phyloP scores from a whole-genome alignment of 2,113 vertebrate species.

The Zosterops pallidus region DNA sequence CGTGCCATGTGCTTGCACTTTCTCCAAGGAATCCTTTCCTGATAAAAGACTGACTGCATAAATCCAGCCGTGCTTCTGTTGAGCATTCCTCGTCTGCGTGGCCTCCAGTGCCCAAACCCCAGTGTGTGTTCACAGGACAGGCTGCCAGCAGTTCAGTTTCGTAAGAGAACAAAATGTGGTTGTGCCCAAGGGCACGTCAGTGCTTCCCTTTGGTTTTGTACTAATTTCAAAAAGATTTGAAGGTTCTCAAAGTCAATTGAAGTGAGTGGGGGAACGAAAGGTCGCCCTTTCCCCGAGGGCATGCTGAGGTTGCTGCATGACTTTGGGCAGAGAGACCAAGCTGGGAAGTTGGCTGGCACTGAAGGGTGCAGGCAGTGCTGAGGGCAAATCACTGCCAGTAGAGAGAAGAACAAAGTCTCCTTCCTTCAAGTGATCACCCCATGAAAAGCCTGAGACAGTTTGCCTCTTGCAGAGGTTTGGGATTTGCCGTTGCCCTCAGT shows the following conservation, averaged over 20 bases:
- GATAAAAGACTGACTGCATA: neutral
- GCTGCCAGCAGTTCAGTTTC: neutral
- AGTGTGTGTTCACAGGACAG: neutral
- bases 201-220: neutral
- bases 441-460: neutral
- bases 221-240: neutral
- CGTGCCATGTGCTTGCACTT: fast-evolving
- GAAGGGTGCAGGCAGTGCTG: fast-evolving
- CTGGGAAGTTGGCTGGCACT: neutral
- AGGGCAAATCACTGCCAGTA: neutral
- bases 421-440: neutral
- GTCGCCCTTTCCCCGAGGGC: neutral
- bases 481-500: neutral
- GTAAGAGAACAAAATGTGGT: neutral
- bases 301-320: neutral
- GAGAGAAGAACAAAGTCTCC: neutral
- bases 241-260: neutral
- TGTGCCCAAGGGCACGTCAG: neutral
- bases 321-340: neutral
- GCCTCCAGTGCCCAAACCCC: neutral
- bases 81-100: neutral
- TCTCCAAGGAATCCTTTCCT: neutral
- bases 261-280: neutral
- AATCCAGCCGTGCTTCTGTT: neutral
- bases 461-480: neutral